Conservation (phyloP, 1,140 invertebrate genomes). For the Meloidogyne exigua region DNA sequence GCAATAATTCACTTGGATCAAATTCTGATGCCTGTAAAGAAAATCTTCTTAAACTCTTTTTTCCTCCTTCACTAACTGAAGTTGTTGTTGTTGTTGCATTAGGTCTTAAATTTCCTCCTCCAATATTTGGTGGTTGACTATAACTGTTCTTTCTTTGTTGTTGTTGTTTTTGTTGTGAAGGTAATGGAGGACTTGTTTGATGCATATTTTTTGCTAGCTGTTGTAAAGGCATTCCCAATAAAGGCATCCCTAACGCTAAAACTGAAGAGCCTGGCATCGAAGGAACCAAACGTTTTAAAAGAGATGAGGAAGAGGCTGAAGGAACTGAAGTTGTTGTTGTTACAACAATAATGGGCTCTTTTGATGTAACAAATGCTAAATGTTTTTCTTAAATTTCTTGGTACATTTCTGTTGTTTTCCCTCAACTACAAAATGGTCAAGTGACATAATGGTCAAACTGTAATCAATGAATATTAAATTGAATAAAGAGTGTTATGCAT, state of each 20-base stretch:
- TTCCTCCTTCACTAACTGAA: neutral
- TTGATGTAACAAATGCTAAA: neutral
- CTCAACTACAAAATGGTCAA: too few relatives aligned
- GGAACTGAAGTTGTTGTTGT: neutral
- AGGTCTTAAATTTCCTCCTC: neutral
- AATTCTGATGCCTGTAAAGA: constrained; percentile 20
- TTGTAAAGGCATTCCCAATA: neutral
- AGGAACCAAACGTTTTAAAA: constrained; percentile 8
- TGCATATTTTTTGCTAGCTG: neutral
- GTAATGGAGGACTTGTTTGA: neutral
- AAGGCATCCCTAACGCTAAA: neutral
- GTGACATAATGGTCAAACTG: too few relatives aligned
- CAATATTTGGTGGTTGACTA: neutral
- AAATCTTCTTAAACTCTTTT: constrained; percentile 17
- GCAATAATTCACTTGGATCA: constrained; percentile 13
- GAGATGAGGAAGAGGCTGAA: neutral
- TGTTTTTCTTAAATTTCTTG: neutral
- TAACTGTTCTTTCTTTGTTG: neutral
- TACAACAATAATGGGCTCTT: neutral
- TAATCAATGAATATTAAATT: too few relatives aligned
- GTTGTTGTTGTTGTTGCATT: neutral
- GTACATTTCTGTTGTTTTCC: too few relatives aligned
- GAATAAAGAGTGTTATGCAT: too few relatives aligned
- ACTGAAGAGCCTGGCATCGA: neutral
- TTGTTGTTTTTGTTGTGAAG: neutral